phyloP scores from a whole-genome alignment of 2,113 vertebrate genomes.

The Ginglymostoma cirratum region DNA sequence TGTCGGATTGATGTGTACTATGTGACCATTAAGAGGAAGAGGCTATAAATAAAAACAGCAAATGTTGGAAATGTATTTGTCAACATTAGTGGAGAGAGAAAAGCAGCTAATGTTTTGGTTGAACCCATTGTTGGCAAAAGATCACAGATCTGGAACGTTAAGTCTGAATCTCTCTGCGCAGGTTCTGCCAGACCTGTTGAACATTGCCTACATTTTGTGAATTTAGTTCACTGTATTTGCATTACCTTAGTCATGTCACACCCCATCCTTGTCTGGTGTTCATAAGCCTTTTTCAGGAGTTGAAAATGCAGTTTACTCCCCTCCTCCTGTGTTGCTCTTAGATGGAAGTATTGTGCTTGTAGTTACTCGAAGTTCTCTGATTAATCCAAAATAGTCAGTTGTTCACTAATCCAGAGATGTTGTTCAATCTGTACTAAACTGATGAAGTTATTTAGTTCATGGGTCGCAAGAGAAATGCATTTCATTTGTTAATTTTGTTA shows the following conservation, averaged over 20 bases:
- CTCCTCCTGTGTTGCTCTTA: neutral
- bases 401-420: neutral
- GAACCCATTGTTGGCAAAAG: neutral
- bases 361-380: neutral
- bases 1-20: neutral
- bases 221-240: neutral
- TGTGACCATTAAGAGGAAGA: neutral
- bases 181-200: neutral
- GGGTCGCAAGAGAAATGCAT: neutral
- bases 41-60: neutral
- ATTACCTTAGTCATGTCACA: neutral
- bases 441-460: neutral
- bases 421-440: neutral
- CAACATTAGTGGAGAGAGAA: neutral
- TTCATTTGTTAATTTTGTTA: neutral
- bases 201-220: neutral
- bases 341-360: neutral
- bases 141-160: too few relatives aligned
- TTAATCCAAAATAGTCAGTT: neutral
- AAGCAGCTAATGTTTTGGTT: neutral
- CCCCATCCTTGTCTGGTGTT: neutral
- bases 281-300: neutral
- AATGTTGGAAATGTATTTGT: neutral
- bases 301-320: neutral
- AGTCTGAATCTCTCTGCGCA: neutral